Conservation (phyloP, 2,113 vertebrate genomes). For the Passer montanus region DNA sequence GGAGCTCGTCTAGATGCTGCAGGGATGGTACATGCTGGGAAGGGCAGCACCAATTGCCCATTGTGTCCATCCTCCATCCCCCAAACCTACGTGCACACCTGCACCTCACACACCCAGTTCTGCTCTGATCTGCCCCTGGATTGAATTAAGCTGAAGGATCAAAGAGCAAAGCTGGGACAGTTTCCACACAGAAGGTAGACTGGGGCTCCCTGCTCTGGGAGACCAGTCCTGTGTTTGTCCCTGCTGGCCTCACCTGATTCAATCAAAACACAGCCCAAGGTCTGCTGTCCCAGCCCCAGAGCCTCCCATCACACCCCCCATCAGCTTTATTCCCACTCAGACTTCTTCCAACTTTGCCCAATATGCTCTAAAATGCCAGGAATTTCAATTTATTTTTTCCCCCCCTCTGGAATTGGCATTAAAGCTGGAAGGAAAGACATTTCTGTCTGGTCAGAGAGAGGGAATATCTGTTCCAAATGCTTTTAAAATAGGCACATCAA, state of each 20-base stretch:
- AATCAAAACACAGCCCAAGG: slow-evolving; percentile 17
- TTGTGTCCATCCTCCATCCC: background rate
- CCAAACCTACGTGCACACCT: background rate
- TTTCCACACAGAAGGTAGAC: background rate
- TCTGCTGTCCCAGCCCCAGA: background rate
- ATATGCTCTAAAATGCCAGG: background rate
- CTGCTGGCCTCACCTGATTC: slow-evolving; percentile 14
- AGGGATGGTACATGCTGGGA: background rate
- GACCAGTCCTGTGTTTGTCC: background rate
- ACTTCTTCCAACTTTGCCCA: background rate
- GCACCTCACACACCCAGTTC: background rate
- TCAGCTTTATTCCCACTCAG: background rate
- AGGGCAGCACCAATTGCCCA: background rate
- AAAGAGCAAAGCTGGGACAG: slow-evolving; percentile 4
- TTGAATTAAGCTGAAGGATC: slow-evolving; percentile 42
- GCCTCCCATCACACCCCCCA: background rate
- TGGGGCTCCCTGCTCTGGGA: background rate
- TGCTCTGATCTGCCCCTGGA: background rate
- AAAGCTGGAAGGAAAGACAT: slow-evolving; percentile 14
- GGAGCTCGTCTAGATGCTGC: background rate
- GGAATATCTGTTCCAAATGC: slow-evolving; percentile 25
- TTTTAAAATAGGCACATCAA: slow-evolving; percentile 30
- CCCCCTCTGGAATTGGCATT: background rate
- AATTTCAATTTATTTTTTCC: background rate
- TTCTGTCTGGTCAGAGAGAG: slow-evolving; percentile 12